These are phyloP conservation scores for Formicarius rufipectus DNA, from an alignment of 2,113 vertebrate genomes.

Conservation along the genomic window DNA sequence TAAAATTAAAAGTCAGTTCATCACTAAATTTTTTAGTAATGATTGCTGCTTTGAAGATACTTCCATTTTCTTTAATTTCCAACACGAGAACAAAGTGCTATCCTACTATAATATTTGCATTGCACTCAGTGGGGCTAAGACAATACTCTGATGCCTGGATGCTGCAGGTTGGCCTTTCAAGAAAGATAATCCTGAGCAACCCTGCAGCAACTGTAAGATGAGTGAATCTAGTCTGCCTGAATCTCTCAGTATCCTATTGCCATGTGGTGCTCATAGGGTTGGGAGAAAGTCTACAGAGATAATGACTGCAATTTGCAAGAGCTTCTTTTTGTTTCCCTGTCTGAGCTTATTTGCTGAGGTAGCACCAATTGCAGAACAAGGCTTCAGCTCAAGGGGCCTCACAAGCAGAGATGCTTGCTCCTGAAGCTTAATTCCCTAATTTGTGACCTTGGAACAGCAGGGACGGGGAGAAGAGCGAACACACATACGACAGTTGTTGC, in stretches of 20 bases:
- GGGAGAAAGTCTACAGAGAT: slow-evolving; percentile 33
- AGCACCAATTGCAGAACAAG: slow-evolving; percentile 53
- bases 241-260: neutral
- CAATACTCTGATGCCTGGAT: neutral
- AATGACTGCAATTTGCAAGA: slow-evolving; percentile 58
- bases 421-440: slow-evolving; percentile 50
- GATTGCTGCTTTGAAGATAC: neutral
- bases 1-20: neutral
- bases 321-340: slow-evolving; percentile 36
- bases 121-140: neutral
- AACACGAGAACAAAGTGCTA: neutral
- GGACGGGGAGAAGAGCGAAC: neutral
- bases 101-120: neutral
- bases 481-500: neutral
- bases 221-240: neutral
- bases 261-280: neutral
- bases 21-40: neutral
- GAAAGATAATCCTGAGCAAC: neutral
- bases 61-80: neutral
- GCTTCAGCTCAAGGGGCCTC: slow-evolving; percentile 42
- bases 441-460: slow-evolving; percentile 55
- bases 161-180: neutral
- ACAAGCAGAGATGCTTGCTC: neutral
- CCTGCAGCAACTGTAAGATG: neutral
- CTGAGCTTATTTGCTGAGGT: slow-evolving; percentile 40